Base-by-base conservation (phyloP, 2,113 vertebrate genomes). In the Oryzias melastigma region DNA sequence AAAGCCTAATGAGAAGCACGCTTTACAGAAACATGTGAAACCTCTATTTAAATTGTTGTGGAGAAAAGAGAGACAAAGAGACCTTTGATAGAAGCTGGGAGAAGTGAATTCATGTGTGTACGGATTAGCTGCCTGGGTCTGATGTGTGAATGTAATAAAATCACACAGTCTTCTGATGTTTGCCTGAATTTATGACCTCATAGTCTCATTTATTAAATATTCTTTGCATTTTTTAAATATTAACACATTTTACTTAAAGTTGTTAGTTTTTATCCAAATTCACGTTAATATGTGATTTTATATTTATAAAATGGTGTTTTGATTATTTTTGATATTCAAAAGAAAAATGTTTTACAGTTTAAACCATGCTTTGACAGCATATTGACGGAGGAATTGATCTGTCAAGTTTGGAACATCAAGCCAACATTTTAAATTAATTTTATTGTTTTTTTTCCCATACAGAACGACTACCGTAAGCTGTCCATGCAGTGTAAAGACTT, bases 401-500 rank as follows among this genome's bases (percentile, higher is more conserved):
- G n/a, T n/a, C 7, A 47, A 17, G 7, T 17, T 13, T 1, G 35
- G 1, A 35, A 35, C 35, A 35, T 35, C 35, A 35, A 12, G 10
- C 10, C 35, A 35, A 35, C 35, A 12, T 2, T 35, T 35, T 35
- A 8, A 8, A 35, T 15, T 15, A 5, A 17, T 47, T 47, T 18
- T n/a, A 7, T 19, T 6, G 13, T 17, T 18, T 47, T n/a, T 14
- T 12, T 43, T 49, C 24, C 8, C 19, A 4, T 79, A 18, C 81
- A 98, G 96, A 98, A 98, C 0, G 97, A 98, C 78, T 98, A 98
- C 69, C 90, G 95, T 70, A 98, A 98, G 91, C 89, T 98, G 91
- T 98, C 97, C 90, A 98, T 98, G 96, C 97, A 98, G 92, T 98
- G 97, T 88, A 98, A 98, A 88, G 97, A 98, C 81, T 98, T 98